Evolutionary conservation across 2,888 invertebrate genomes (phyloP).

Genomic region (Escarpia spicata): DNA sequence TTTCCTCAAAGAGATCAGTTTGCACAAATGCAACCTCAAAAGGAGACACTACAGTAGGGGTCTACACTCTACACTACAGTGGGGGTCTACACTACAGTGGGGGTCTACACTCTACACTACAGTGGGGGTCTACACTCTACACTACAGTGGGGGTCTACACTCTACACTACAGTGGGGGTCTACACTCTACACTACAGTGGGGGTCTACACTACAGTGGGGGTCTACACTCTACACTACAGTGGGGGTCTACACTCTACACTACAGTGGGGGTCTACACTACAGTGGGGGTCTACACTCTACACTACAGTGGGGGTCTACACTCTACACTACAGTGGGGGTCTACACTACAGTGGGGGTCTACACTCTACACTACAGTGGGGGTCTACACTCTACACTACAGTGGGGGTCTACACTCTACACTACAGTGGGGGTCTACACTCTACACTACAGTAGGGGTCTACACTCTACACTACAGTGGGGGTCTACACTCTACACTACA

Average conservation of each 20-base stretch:
- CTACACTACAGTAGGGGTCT: not conserved
- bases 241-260: not conserved
- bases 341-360: not conserved
- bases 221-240: not conserved
- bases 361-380: not conserved
- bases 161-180: not conserved
- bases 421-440: too few relatives aligned
- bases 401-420: not conserved
- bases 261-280: too few relatives aligned
- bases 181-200: not conserved
- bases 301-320: not conserved
- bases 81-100: not conserved
- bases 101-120: not conserved
- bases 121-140: not conserved
- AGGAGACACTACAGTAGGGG: not conserved
- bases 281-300: not conserved
- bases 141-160: too few relatives aligned
- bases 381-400: too few relatives aligned
- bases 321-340: not conserved
- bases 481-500: too few relatives aligned
- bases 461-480: not conserved
- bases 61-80: not conserved
- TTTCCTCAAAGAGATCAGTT: not conserved
- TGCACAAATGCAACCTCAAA: not conserved
- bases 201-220: not conserved